Conservation (phyloP, 2,113 vertebrate genomes). For the Nothoprocta pentlandii region DNA sequence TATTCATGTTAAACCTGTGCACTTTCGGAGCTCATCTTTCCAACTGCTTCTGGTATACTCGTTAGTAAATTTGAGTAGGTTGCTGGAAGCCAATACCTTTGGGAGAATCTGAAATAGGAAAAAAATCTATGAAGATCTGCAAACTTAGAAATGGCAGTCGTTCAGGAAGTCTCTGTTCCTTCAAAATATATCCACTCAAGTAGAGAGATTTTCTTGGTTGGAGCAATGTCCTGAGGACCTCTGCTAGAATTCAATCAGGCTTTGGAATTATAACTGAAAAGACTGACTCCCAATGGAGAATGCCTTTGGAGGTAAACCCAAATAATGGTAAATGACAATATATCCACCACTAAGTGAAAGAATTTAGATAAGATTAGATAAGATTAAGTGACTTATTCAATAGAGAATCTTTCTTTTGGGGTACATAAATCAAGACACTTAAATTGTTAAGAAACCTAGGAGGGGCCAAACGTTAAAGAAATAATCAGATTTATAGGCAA, state of each 20-base stretch:
- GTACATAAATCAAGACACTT: slow-evolving; percentile 45
- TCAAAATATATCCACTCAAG: background rate
- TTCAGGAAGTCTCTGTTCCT: background rate
- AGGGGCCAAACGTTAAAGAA: slow-evolving; percentile 24
- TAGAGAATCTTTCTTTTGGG: slow-evolving; percentile 34
- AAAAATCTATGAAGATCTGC: background rate
- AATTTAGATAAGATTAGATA: background rate
- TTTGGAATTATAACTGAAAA: background rate
- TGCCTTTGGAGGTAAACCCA: background rate
- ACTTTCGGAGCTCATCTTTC: background rate
- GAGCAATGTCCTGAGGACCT: background rate
- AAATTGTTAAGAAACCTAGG: background rate
- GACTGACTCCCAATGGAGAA: background rate
- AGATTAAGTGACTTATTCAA: slow-evolving; percentile 1
- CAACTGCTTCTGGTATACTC: background rate
- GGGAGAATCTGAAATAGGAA: background rate
- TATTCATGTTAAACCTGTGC: background rate
- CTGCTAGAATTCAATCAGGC: background rate
- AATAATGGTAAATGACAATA: background rate
- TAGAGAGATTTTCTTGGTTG: background rate
- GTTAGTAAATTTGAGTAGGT: background rate
- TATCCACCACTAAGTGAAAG: background rate
- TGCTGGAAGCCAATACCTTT: background rate
- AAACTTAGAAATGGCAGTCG: background rate
- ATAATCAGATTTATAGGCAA: slow-evolving; percentile 14